A percentile compares a stretch with the other conserved stretches of the same genome.
phyloP scores from a whole-genome alignment of 2,888 invertebrate genomes.

The Folsomia manolachei region DNA sequence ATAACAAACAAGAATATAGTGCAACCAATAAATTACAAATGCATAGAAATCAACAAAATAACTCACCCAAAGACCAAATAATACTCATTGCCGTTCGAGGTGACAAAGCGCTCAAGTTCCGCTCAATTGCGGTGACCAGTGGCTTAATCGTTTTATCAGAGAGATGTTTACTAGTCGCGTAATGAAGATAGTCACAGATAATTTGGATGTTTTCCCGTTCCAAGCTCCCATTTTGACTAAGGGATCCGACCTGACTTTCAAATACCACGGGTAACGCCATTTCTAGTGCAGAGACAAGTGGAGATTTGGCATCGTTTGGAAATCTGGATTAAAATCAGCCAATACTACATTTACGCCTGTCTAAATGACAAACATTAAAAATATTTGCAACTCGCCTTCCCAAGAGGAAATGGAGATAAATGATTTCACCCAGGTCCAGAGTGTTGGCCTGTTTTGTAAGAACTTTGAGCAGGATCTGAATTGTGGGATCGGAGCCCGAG shows the following conservation, averaged over 20 bases:
- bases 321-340: conserved; percentile 19
- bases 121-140: conserved; percentile 58
- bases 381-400: conserved; percentile 54
- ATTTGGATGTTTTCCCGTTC: conserved; percentile 59
- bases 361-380: no score
- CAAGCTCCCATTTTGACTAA: conserved; percentile 57
- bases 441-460: conserved; percentile 63
- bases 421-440: conserved; percentile 62
- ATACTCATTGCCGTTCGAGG: conserved; percentile 58
- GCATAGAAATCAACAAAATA: conserved; percentile 54
- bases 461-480: conserved; percentile 65
- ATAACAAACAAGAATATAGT: not conserved
- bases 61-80: conserved; percentile 60
- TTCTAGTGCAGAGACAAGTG: conserved; percentile 64
- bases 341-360: conserved; percentile 52
- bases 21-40: no score
- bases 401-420: conserved; percentile 64
- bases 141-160: conserved; percentile 59
- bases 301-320: conserved; percentile 48
- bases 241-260: conserved; percentile 59
- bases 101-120: conserved; percentile 53
- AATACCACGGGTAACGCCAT: conserved; percentile 67
- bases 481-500: conserved; percentile 60
- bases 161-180: conserved; percentile 58
- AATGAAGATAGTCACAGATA: conserved; percentile 61